Evolutionary conservation across 2,888 invertebrate species (phyloP).

Genomic region (Nomada flava): DNA sequence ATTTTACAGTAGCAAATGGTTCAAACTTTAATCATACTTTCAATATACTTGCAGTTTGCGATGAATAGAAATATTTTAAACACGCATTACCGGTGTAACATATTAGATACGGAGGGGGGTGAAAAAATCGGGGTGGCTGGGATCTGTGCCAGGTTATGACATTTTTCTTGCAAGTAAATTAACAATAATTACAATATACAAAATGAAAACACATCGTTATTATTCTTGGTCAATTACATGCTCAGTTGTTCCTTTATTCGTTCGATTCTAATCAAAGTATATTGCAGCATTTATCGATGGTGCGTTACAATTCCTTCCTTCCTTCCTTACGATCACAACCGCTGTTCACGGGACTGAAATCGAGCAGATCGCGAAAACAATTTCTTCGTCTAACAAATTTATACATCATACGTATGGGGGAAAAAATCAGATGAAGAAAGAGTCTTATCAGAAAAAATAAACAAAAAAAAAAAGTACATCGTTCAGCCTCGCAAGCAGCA

Average conservation of each 20-base stretch:
- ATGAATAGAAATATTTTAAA: too few species aligned
- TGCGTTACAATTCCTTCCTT: slow-evolving; percentile 75
- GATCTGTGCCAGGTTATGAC: too few species aligned
- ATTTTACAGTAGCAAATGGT: too few species aligned
- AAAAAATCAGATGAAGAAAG: background rate
- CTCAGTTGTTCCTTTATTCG: slow-evolving; percentile 68
- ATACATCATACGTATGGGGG: background rate
- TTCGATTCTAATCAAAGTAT: slow-evolving; percentile 79
- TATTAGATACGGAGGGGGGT: too few species aligned
- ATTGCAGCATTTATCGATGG: slow-evolving; percentile 77
- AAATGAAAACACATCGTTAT: slow-evolving; percentile 47
- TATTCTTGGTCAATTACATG: slow-evolving; percentile 55
- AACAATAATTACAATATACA: slow-evolving; percentile 21
- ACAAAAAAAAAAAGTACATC: background rate
- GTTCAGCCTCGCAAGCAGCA: slow-evolving; percentile 41
- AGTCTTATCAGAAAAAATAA: slow-evolving; percentile 25
- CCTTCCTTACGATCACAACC: slow-evolving; percentile 64
- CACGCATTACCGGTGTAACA: too few species aligned
- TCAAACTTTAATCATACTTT: too few species aligned
- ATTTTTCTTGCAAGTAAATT: slow-evolving; percentile 4
- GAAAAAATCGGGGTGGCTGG: too few species aligned
- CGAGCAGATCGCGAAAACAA: slow-evolving; percentile 29
- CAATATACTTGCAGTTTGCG: too few species aligned
- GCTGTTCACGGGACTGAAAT: slow-evolving; percentile 45
- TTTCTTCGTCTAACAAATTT: slow-evolving; percentile 11